phyloP scores from a whole-genome alignment of 2,888 invertebrate genomes.

The Caenorhabditis virilis region DNA sequence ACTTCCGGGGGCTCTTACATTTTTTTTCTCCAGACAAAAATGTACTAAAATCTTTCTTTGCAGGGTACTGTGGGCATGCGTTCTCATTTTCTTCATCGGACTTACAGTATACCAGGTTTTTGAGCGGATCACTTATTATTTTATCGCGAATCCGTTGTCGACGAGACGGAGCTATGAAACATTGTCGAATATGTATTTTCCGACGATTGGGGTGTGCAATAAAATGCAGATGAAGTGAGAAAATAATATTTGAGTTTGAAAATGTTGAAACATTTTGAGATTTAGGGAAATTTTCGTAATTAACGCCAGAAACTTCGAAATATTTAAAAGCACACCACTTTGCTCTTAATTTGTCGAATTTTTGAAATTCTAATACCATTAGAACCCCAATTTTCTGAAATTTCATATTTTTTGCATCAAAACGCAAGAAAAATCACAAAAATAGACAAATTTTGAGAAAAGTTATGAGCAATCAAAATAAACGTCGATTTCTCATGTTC shows the following conservation, averaged over 20 bases:
- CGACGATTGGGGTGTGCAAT: conserved; percentile 60
- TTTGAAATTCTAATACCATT: background rate
- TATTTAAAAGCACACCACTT: background rate
- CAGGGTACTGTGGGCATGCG: conserved; percentile 58
- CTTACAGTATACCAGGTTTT: conserved; percentile 60
- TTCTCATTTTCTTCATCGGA: conserved; percentile 57
- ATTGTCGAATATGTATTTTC: conserved; percentile 54
- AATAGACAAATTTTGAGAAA: no score
- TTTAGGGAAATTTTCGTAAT: no score
- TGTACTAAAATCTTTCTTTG: no score
- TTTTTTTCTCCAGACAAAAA: no score
- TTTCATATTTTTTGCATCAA: background rate
- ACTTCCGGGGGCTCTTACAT: no score
- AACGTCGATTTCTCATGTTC: no score
- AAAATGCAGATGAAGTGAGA: conserved; percentile 66
- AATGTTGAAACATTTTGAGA: no score
- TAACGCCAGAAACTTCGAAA: no score
- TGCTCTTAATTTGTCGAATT: background rate
- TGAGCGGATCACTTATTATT: conserved; percentile 61
- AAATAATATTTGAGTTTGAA: no score
- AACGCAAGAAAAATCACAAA: background rate
- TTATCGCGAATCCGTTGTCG: conserved; percentile 56
- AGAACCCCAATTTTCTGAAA: background rate
- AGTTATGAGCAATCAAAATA: no score
- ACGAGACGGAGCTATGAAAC: conserved; percentile 57